phyloP scores from a whole-genome alignment of 2,888 invertebrate genomes.

The Cecidostiba fungosa region DNA sequence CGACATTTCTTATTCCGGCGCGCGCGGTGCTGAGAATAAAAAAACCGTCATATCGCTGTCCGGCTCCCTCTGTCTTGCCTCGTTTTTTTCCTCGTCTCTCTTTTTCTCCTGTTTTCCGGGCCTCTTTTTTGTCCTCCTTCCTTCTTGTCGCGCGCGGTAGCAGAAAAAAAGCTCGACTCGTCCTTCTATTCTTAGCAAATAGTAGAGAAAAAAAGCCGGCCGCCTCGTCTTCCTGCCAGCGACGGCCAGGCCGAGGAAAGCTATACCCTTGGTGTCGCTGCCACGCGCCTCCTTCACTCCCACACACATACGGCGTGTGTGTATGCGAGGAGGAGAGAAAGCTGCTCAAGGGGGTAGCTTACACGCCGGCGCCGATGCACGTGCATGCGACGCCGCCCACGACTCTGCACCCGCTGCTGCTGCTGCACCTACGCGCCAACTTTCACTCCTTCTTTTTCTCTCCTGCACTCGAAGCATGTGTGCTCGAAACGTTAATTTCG shows the following conservation, averaged over 20 bases:
- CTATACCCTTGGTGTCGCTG: background rate
- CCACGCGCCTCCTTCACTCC: slow-evolving; percentile 1
- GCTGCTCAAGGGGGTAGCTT: slow-evolving; percentile 27
- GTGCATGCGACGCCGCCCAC: slow-evolving; percentile 29
- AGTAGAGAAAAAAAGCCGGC: background rate
- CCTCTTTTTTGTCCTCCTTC: background rate
- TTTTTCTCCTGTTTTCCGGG: slow-evolving; percentile 30
- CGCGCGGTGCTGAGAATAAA: background rate
- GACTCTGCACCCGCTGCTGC: slow-evolving; percentile 4
- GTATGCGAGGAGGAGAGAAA: slow-evolving; percentile 2
- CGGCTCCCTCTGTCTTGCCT: slow-evolving; percentile 14
- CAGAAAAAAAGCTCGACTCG: slow-evolving; percentile 28
- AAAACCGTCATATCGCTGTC: slow-evolving; percentile 54
- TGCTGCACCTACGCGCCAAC: background rate
- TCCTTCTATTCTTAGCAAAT: slow-evolving; percentile 52
- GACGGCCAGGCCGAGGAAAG: slow-evolving; percentile 16
- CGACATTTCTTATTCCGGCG: slow-evolving; percentile 19
- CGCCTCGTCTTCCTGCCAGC: slow-evolving; percentile 32
- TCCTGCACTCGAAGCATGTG: background rate
- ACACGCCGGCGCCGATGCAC: slow-evolving; percentile 17
- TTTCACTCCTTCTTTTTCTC: background rate
- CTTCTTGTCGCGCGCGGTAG: background rate
- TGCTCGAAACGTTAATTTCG: slow-evolving; percentile 1
- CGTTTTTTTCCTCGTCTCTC: slow-evolving; percentile 36
- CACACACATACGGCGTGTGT: background rate